A percentile compares a stretch with the other conserved stretches of the same genome.
phyloP scores from a whole-genome alignment of 2,888 invertebrate genomes.

The Polietes domitor region DNA sequence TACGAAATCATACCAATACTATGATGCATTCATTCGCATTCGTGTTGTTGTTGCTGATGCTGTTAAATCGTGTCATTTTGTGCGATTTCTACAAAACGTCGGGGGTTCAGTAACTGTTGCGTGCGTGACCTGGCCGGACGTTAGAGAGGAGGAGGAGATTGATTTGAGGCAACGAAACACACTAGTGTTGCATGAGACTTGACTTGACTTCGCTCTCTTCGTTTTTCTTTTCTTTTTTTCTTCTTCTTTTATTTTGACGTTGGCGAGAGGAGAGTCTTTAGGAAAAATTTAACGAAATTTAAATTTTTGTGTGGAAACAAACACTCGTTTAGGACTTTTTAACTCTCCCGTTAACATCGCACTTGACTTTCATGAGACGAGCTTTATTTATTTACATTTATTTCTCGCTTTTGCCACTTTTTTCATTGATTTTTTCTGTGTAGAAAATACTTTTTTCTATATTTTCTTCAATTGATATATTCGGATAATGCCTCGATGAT shows the following conservation, averaged over 20 bases:
- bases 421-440: conserved; percentile 30
- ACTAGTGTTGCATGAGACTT: too few species aligned
- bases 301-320: conserved; percentile 1
- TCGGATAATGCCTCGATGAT: too few species aligned
- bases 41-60: conserved; percentile 68
- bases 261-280: conserved; percentile 19
- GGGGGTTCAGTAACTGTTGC: conserved; percentile 28
- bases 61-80: conserved; percentile 67
- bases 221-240: too few species aligned
- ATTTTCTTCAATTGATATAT: not conserved
- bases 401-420: conserved; percentile 17
- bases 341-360: too few species aligned
- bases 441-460: not conserved
- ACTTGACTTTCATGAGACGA: not conserved
- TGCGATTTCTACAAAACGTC: conserved; percentile 54
- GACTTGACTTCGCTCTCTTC: too few species aligned
- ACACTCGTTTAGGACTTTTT: not conserved
- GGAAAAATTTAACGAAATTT: conserved; percentile 16
- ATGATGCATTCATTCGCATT: conserved; percentile 76
- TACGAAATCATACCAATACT: conserved; percentile 80
- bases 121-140: too few species aligned
- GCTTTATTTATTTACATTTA: conserved; percentile 7
- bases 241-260: not conserved
- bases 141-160: not conserved
- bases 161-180: not conserved